phyloP scores from a whole-genome alignment of 2,797 vertebrate species.

The Garrulus glandarius region DNA sequence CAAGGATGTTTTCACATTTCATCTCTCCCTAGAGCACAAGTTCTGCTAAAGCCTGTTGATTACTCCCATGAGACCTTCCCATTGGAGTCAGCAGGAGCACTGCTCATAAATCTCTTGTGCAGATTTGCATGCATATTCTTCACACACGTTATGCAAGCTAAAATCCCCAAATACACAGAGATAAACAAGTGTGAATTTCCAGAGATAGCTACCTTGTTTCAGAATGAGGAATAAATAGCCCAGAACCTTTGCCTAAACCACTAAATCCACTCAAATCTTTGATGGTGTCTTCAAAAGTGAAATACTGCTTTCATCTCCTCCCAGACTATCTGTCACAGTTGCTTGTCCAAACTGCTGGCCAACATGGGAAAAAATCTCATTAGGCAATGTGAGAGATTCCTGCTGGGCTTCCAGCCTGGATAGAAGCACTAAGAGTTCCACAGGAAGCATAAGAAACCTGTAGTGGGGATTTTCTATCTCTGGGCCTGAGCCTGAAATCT shows the following conservation, averaged over 20 bases:
- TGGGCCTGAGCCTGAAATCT: not conserved
- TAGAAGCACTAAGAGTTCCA: not conserved
- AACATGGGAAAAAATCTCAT: not conserved
- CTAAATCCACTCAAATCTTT: constrained; percentile 18
- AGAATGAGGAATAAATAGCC: constrained; percentile 10
- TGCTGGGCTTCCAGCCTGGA: not conserved
- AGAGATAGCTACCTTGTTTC: not conserved
- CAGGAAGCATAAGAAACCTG: not conserved
- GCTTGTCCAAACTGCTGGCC: not conserved
- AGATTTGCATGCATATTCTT: not conserved
- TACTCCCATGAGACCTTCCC: not conserved
- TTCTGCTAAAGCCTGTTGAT: not conserved
- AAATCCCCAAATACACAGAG: not conserved
- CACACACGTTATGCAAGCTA: not conserved
- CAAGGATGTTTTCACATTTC: not conserved
- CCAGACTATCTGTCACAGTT: not conserved
- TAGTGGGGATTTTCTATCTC: not conserved
- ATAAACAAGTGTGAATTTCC: constrained; percentile 14
- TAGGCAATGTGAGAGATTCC: not conserved
- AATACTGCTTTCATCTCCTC: constrained; percentile 6
- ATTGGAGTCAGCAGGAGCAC: not conserved
- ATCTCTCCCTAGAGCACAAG: not conserved
- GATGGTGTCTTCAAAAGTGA: not conserved
- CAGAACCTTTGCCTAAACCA: constrained; percentile 3
- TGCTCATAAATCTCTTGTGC: not conserved